Base-by-base conservation (phyloP, 2,113 vertebrate species). In the Platichthys flesus region DNA sequence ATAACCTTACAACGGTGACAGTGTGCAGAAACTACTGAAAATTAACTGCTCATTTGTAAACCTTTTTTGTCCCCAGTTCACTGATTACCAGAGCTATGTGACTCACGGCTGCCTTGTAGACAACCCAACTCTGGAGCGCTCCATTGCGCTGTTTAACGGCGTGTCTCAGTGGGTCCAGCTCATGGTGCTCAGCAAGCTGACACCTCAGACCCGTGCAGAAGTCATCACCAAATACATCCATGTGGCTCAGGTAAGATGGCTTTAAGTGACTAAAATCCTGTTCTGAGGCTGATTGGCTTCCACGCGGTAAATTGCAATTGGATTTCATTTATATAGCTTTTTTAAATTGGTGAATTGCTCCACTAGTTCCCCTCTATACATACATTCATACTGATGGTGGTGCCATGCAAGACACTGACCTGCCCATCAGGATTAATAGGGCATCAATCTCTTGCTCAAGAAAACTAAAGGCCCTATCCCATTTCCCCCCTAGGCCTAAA, bases 161-260 rank as follows among this genome's bases (percentile, higher is more conserved):
- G 95, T 99, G 77, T 99, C 98, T 9, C 98, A 99, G 85, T 99
- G 98, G 98, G 97, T 99, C 65, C 98, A 99, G 76, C 92, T 99
- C 81, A 99, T 99, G 98, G 96, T 99, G 80, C 97, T 99, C 72
- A 99, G 97, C 91, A 99, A 99, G 85, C 96, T 97, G 42, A 99
- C 96, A 2, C 96, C 98, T 16, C 96, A 97, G 84, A 97, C 97
- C 91, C 95, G 98, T 14, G 97, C 97, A 62, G 95, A 97, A 76
- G 97, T 99, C 81, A 98, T 99, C 90, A 97, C 96, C 66, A 99
- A 99, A 85, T 99, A 97, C 90, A 99, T 99, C 89, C 95, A 98
- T 59, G 96, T 99, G 81, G 96, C 97, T 57, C 96, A 98, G 96
- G 98, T 99, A 93, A 77, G 75, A 47, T 42, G 9, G 9, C 40